phyloP scores from a whole-genome alignment of 2,113 vertebrate species.

The Arothron firmamentum region DNA sequence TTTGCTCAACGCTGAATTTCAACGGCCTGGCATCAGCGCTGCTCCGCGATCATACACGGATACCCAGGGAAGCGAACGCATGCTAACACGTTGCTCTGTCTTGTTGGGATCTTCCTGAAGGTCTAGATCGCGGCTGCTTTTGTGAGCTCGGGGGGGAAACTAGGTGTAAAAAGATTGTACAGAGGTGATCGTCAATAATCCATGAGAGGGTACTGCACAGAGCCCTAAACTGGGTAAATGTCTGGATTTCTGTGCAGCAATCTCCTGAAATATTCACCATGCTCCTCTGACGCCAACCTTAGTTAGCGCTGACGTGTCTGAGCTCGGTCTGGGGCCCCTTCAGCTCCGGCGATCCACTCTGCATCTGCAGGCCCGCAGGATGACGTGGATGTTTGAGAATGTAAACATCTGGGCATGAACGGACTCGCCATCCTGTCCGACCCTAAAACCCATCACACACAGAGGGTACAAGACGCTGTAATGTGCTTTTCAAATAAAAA shows the following conservation, averaged over 20 bases:
- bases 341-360: not conserved
- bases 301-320: conserved; percentile 38
- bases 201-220: conserved; percentile 51
- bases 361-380: not conserved
- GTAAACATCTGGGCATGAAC: not conserved
- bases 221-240: conserved; percentile 59
- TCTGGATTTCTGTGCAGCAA: conserved; percentile 39
- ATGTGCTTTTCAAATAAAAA: no score
- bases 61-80: conserved; percentile 19
- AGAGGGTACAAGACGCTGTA: not conserved
- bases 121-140: conserved; percentile 18
- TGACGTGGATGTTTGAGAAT: not conserved
- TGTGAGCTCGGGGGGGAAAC: conserved; percentile 37
- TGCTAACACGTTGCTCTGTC: conserved; percentile 32
- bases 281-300: conserved; percentile 34
- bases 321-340: conserved; percentile 15
- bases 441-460: not conserved
- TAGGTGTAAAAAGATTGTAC: conserved; percentile 57
- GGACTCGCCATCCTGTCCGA: not conserved
- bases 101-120: conserved; percentile 29
- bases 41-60: conserved; percentile 30
- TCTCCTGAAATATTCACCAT: conserved; percentile 62
- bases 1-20: no score
- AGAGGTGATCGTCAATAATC: conserved; percentile 64
- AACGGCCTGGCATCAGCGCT: not conserved